Evolutionary conservation across 1,140 invertebrate genomes (phyloP).

Genomic region (Dinoponera quadriceps): DNA sequence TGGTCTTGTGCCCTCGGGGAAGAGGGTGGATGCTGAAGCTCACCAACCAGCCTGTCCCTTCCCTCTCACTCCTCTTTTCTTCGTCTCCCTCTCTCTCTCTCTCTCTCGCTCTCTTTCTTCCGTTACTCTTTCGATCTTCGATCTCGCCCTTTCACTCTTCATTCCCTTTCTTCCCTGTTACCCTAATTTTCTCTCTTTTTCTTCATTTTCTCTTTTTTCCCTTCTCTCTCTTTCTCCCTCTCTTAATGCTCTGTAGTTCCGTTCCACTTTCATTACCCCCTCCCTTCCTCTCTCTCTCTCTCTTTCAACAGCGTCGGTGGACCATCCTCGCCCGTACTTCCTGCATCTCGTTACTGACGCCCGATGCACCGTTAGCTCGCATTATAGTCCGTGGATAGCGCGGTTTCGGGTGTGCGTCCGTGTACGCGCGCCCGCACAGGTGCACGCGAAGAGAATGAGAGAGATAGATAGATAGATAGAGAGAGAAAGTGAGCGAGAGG

Average conservation of each 20-base stretch:
- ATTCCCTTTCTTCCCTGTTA: constrained; percentile 8
- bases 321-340: constrained; percentile 77
- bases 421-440: constrained; percentile 23
- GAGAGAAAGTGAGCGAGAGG: constrained; percentile 38
- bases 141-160: constrained; percentile 31
- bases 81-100: constrained; percentile 3
- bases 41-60: constrained; percentile 58
- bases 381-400: constrained; percentile 75
- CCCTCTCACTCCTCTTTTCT: neutral
- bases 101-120: constrained; percentile 31
- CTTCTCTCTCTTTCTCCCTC: constrained; percentile 12
- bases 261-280: constrained; percentile 15
- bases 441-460: constrained; percentile 46
- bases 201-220: constrained; percentile 2
- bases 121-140: constrained; percentile 30
- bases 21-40: constrained; percentile 58
- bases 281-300: constrained; percentile 8
- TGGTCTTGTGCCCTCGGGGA: constrained; percentile 66
- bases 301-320: constrained; percentile 1
- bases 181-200: constrained; percentile 21
- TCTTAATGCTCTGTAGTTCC: constrained; percentile 26
- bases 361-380: constrained; percentile 78
- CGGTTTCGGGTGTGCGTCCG: constrained; percentile 53
- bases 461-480: constrained; percentile 1
- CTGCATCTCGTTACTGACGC: constrained; percentile 84